Evolutionary conservation across 1,140 invertebrate species (phyloP), one percentile per base, ranked within the genome.

Genomic region (Lordiphosa stackelbergi): DNA sequence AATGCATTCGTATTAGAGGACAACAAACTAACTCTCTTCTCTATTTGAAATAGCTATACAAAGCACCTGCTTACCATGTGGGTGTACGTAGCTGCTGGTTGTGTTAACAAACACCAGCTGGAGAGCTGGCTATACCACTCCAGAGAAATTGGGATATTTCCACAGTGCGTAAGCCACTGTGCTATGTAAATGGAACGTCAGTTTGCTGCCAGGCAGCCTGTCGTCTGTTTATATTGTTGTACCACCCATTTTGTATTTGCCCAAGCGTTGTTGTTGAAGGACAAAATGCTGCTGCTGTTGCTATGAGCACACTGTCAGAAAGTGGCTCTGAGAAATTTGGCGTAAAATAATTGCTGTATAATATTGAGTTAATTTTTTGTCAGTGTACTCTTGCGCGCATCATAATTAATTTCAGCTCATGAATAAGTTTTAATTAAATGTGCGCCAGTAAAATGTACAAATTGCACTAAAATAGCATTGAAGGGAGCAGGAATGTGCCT

Each of bases 371-470:
- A 0, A 19, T 0, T 19, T 19, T 19, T 19, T 19, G 19, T 3
- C 19, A 19, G 19, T 19, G 19, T 19, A 19, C 19, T 19, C 37
- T 46, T 10, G 28, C 35, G 19, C 43, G 63, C 31, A 53, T 46
- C 65, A 68, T 69, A 69, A 69, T 69, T 69, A 68, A 69, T 61
- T 69, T 69, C 52, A 34, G 66, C 66, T 68, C 65, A 69, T 69
- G 66, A 69, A 69, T 69, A 69, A 69, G 61, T 69, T 69, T 69
- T 69, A 68, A 69, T 69, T 69, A 69, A 69, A 69, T 55, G 56
- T 69, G 57, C 49, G 43, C 34, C 45, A 57, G 42, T 45, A 65
- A 42, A 28, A 36, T 22, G 48, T 40, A 35, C 24, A 16, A 54
- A 10, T 13, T 16, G 38, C 51, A 51, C 45, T 68, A 54, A 69